Evolutionary conservation across 2,113 vertebrate genomes (phyloP).

Genomic region (Anolis sagrei): DNA sequence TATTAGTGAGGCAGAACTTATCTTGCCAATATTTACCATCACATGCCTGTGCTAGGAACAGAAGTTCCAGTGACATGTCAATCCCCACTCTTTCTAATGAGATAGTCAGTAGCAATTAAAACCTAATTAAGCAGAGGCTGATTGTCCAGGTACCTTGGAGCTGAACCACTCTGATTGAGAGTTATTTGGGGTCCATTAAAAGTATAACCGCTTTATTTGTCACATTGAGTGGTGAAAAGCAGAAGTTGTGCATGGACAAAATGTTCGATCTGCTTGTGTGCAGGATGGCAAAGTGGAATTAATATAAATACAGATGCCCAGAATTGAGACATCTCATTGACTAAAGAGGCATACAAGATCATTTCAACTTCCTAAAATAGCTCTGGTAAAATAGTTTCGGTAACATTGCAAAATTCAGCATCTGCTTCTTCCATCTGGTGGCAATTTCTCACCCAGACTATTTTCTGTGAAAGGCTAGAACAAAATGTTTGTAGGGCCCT

Average conservation of each 20-base stretch:
- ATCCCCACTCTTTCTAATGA: slow-evolving; percentile 64
- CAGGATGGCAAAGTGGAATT: slow-evolving; percentile 9
- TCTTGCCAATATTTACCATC: slow-evolving; percentile 26
- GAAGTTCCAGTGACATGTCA: slow-evolving; percentile 61
- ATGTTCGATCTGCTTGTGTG: neutral
- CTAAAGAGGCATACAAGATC: neutral
- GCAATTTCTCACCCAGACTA: neutral
- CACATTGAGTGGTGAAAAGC: slow-evolving; percentile 23
- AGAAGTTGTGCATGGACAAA: neutral
- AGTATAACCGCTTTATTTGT: slow-evolving; percentile 18
- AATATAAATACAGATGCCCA: slow-evolving; percentile 5
- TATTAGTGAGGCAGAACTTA: neutral
- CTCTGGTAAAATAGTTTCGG: slow-evolving; percentile 22
- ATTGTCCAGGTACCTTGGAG: slow-evolving; percentile 46
- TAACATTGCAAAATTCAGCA: neutral
- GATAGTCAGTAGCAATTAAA: slow-evolving; percentile 64
- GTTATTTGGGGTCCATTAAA: slow-evolving; percentile 19
- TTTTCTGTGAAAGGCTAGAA: neutral
- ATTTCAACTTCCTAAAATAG: slow-evolving; percentile 29
- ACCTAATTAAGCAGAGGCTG: slow-evolving; percentile 62
- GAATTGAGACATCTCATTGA: neutral
- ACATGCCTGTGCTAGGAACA: slow-evolving; percentile 25
- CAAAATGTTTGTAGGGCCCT: neutral
- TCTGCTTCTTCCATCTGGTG: slow-evolving; percentile 8
- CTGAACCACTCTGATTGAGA: slow-evolving; percentile 40